Evolutionary conservation across 2,113 vertebrate genomes (phyloP).

Genomic region (Bubo blakistoni): DNA sequence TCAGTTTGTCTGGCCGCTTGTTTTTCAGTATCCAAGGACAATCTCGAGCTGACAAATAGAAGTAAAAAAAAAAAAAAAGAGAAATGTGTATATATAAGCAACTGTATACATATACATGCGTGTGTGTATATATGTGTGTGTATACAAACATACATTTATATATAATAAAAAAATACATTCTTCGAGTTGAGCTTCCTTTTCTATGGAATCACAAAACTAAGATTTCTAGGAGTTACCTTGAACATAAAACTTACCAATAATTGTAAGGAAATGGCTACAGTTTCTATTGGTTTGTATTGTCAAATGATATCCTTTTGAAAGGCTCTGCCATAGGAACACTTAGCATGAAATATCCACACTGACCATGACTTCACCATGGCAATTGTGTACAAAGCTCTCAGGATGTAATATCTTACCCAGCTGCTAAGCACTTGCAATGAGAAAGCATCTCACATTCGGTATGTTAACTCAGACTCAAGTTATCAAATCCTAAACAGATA

Average conservation of each 20-base stretch:
- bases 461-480: background rate
- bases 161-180: background rate
- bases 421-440: background rate
- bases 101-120: background rate
- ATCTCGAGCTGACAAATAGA: slow-evolving; percentile 82
- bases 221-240: background rate
- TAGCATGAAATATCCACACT: slow-evolving; percentile 19
- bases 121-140: fast-evolving
- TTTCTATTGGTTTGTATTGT: slow-evolving; percentile 24
- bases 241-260: slow-evolving; percentile 16
- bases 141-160: background rate
- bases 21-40: slow-evolving; percentile 89
- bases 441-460: background rate
- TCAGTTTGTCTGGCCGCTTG: slow-evolving; percentile 87
- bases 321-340: slow-evolving; percentile 33
- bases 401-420: background rate
- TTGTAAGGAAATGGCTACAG: slow-evolving; percentile 15
- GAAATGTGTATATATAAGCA: background rate
- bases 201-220: slow-evolving; percentile 17
- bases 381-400: slow-evolving; percentile 1
- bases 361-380: slow-evolving; percentile 24
- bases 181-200: background rate
- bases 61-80: background rate
- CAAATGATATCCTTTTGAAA: slow-evolving; percentile 52
- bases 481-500: background rate